These are phyloP conservation scores for Okamejei kenojei DNA, from an alignment of 2,797 vertebrate genomes.

Conservation along the genomic window DNA sequence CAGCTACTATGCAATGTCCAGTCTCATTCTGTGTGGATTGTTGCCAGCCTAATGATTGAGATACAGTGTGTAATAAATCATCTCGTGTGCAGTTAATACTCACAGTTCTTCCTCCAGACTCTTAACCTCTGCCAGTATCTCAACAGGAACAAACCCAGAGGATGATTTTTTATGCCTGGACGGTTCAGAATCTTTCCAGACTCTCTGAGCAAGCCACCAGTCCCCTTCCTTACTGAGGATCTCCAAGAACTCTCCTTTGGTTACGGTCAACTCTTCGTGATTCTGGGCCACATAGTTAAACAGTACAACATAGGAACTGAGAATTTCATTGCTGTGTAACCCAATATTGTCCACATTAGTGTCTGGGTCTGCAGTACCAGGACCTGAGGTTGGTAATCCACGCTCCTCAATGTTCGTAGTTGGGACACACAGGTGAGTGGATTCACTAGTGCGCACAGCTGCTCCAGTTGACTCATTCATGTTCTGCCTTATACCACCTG, in stretches of 20 bases:
- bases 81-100: neutral
- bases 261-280: neutral
- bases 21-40: neutral
- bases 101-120: constrained; percentile 29
- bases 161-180: neutral
- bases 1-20: neutral
- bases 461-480: neutral
- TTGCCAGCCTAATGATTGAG: neutral
- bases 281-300: constrained; percentile 1
- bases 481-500: neutral
- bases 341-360: too few species aligned
- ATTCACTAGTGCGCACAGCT: neutral
- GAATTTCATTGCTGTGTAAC: neutral
- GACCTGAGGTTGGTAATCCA: neutral
- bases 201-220: constrained; percentile 14
- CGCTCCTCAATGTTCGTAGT: neutral
- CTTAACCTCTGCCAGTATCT: neutral
- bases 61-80: neutral
- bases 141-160: neutral
- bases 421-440: neutral
- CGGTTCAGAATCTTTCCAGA: neutral
- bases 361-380: neutral
- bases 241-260: neutral
- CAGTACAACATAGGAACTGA: neutral
- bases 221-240: neutral